Evolutionary conservation across 2,113 vertebrate genomes (phyloP), one percentile per base, ranked within the genome.

Genomic region (Lycocorax pyrrhopterus): DNA sequence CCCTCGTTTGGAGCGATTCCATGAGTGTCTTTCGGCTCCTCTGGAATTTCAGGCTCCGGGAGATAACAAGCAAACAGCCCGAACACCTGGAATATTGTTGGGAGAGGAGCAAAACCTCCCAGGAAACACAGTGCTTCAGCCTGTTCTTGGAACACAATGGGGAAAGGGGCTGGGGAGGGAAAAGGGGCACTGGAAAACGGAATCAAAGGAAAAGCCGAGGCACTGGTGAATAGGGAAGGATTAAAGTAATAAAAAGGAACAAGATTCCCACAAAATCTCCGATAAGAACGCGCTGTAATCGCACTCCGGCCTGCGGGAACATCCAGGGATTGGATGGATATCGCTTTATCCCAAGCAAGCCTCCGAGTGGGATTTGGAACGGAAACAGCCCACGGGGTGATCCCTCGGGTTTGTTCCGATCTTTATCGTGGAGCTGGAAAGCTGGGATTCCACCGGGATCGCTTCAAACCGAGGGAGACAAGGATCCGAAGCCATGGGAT

Each of bases 81-180:
- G 19, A 82, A 39, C 55, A 81, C 87, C 59, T 30, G 84, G 55
- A 55, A 71, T 1, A 9, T 11, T 3, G 22, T 20, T 26, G 21
- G 29, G 39, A 59, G 52, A 64, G 58, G 27, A 49, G 69, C 6
- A 30, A 39, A 44, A 84, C 9, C 13, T 43, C 35, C 14, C 12
- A 23, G 22, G 39, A 75, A 78, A 67, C 16, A 4, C 33, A 3
- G 5, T 12, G 32, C 13, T n/a, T 23, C 8, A 5, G 13, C n/a
- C 44, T 12, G 0, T 18, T 29, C 71, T 10, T 6, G 33, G 60
- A 14, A 60, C 4, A 2, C 1, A 14, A 8, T 1, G 8, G 20
- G 53, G 32, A 62, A 58, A 56, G 59, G 59, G 69, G 63, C 52
- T 13, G 32, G 32, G 44, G 47, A 25, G 13, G 23, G 71, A 37